These are phyloP conservation scores for Cyclura pinguis DNA, from an alignment of 2,797 vertebrate genomes.

Conservation along the genomic window DNA sequence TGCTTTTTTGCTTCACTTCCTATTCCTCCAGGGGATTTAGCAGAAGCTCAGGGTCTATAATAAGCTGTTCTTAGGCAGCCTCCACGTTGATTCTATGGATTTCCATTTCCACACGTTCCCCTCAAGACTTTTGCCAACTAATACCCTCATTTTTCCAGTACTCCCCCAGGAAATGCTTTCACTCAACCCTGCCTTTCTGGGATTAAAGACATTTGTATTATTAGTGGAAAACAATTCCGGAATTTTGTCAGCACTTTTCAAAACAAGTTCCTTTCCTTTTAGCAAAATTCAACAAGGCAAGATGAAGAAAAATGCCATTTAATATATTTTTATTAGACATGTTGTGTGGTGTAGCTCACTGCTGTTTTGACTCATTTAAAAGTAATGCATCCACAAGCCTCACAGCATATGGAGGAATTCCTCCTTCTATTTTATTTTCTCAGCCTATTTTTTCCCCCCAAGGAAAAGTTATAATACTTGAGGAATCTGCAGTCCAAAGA, in stretches of 20 bases:
- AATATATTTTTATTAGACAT: slow-evolving; percentile 25
- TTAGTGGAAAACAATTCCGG: slow-evolving; percentile 39
- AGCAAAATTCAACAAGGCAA: slow-evolving; percentile 47
- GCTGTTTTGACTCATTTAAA: neutral
- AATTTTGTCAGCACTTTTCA: slow-evolving; percentile 49
- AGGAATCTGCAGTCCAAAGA: neutral
- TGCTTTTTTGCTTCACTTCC: slow-evolving; percentile 50
- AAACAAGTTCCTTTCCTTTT: neutral
- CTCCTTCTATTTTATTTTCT: neutral
- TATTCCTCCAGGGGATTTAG: slow-evolving; percentile 57
- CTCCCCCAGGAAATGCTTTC: slow-evolving; percentile 53
- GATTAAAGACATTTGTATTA: slow-evolving; percentile 61
- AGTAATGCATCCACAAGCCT: neutral
- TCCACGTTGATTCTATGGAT: slow-evolving; percentile 53
- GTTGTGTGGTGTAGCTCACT: too few species aligned
- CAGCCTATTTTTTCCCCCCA: neutral
- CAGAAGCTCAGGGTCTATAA: slow-evolving; percentile 21
- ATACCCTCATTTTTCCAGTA: slow-evolving; percentile 69
- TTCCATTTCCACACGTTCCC: slow-evolving; percentile 70
- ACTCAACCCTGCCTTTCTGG: slow-evolving; percentile 46
- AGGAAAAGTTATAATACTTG: neutral
- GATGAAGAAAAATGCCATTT: slow-evolving; percentile 3
- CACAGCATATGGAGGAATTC: too few species aligned
- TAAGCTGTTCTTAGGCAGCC: slow-evolving; percentile 68
- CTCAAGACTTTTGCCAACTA: slow-evolving; percentile 70